Percentiles rank a stretch among this genome's conserved stretches.
phyloP scores from a whole-genome alignment of 2,113 vertebrate species.

The Clarias macrocephalus region DNA sequence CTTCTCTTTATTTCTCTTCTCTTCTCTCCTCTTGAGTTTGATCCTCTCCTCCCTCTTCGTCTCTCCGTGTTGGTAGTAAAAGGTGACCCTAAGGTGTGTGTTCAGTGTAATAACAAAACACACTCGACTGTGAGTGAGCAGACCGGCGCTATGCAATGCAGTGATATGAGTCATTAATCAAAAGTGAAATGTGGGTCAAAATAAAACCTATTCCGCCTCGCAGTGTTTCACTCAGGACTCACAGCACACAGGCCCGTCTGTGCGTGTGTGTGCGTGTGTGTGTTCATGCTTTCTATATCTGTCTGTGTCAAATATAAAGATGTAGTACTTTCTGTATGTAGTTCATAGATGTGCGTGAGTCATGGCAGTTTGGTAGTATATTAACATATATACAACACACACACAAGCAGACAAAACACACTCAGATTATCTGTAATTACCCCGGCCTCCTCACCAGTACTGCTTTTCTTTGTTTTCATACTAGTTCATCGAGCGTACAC shows the following conservation, averaged over 20 bases:
- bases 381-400: background rate
- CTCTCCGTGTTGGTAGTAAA: background rate
- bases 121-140: background rate
- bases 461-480: background rate
- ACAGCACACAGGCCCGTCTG: background rate
- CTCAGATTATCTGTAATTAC: background rate
- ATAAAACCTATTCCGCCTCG: conserved; percentile 17
- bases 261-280: background rate
- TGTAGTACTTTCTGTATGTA: background rate
- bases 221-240: background rate
- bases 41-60: background rate
- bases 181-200: conserved; percentile 46
- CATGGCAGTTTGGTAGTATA: background rate
- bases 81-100: background rate
- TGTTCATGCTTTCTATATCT: background rate
- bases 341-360: background rate
- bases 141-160: background rate
- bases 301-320: background rate
- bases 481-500: background rate
- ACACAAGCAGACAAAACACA: background rate
- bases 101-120: conserved; percentile 12
- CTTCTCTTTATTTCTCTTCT: background rate
- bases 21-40: background rate
- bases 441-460: background rate
- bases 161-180: conserved; percentile 29